Evolutionary conservation across 2,113 vertebrate species (phyloP).

Genomic region (Platichthys stellatus): DNA sequence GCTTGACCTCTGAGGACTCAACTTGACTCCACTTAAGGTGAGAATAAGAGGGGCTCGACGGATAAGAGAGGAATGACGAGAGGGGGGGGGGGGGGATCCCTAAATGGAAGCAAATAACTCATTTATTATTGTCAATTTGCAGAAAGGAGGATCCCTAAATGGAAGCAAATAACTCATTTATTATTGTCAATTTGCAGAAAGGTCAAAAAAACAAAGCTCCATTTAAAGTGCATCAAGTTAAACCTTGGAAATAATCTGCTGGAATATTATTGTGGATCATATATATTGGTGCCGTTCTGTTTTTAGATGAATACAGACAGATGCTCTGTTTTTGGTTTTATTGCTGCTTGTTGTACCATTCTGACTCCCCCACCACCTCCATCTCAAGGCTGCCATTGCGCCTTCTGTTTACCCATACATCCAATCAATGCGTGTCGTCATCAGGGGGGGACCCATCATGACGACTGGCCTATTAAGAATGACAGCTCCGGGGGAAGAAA

Average conservation of each 20-base stretch:
- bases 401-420: constrained; percentile 91
- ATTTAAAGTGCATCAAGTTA: too few relatives aligned
- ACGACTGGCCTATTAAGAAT: constrained; percentile 95
- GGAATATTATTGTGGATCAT: background rate
- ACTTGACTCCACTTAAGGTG: constrained; percentile 77
- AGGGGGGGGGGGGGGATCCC: background rate
- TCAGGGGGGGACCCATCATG: constrained; percentile 90
- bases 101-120: background rate
- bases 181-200: background rate
- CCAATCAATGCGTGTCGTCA: constrained; percentile 96
- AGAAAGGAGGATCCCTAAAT: background rate
- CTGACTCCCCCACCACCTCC: constrained; percentile 81
- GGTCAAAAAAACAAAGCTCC: too few relatives aligned
- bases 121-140: background rate
- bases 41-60: constrained; percentile 21
- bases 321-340: constrained; percentile 5
- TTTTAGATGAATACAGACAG: background rate
- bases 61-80: background rate
- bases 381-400: constrained; percentile 84
- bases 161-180: background rate
- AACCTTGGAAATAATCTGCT: too few relatives aligned
- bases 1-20: constrained; percentile 76
- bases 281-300: too few relatives aligned
- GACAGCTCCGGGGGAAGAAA: constrained; percentile 88
- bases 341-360: constrained; percentile 76